A percentile compares a stretch with the other conserved stretches of the same genome.
Evolutionary conservation across 2,888 invertebrate genomes (phyloP).

Genomic region (Ernsta delagoae): DNA sequence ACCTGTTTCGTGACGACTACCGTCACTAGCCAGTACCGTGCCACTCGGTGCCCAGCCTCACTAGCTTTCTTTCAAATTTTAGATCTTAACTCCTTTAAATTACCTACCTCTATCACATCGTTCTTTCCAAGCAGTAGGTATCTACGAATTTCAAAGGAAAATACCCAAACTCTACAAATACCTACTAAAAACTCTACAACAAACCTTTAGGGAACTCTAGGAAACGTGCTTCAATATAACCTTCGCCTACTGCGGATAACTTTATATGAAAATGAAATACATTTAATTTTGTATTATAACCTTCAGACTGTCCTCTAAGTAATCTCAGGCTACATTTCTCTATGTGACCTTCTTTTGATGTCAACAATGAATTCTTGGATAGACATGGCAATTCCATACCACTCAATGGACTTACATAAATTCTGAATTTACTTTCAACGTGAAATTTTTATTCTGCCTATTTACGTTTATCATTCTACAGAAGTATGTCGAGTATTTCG

Average conservation of each 20-base stretch:
- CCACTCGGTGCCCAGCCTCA: constrained; percentile 45
- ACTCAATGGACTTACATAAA: not conserved
- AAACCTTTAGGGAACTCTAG: not conserved
- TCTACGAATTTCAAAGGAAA: constrained; percentile 6
- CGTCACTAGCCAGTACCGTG: constrained; percentile 18
- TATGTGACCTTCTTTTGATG: constrained; percentile 39
- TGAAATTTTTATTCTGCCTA: too few species aligned
- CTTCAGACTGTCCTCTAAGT: constrained; percentile 41
- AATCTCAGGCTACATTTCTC: constrained; percentile 38
- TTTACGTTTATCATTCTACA: too few species aligned
- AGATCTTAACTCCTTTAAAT: not conserved
- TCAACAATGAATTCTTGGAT: constrained; percentile 41
- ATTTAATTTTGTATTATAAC: constrained; percentile 28
- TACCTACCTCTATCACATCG: constrained; percentile 5
- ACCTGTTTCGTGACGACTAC: constrained; percentile 42
- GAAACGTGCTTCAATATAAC: not conserved
- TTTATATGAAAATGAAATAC: not conserved
- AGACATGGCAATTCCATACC: constrained; percentile 8
- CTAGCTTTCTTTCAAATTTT: constrained; percentile 39
- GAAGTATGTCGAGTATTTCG: too few species aligned
- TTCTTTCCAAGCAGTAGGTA: constrained; percentile 14
- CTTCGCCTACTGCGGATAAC: not conserved
- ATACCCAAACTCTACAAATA: not conserved
- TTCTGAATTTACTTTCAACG: not conserved
- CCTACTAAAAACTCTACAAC: too few species aligned